A percentile compares a stretch with the other conserved stretches of the same genome.
These are phyloP conservation scores for Aphaenogaster rudis DNA, from an alignment of 1,140 invertebrate species.

Conservation along the genomic window DNA sequence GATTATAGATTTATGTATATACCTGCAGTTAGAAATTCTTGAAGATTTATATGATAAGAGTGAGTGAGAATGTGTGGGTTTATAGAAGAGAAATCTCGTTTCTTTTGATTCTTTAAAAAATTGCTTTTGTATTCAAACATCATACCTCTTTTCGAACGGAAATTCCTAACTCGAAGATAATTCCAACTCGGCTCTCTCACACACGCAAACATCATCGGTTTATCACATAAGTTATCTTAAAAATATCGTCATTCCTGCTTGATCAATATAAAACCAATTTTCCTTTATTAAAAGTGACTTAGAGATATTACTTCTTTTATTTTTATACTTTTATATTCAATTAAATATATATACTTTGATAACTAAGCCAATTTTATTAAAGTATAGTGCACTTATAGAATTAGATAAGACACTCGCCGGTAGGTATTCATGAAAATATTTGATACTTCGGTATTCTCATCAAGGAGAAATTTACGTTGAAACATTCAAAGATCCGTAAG, in stretches of 20 bases:
- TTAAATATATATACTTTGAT: neutral
- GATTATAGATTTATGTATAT: neutral
- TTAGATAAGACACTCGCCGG: neutral
- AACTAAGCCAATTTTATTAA: neutral
- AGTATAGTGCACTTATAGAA: neutral
- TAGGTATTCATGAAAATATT: neutral
- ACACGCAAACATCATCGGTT: neutral
- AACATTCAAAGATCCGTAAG: neutral
- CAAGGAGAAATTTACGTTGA: neutral
- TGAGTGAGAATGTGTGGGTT: neutral
- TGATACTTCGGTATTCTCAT: neutral
- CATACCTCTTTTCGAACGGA: constrained; percentile 7
- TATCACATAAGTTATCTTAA: neutral
- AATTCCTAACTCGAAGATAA: constrained; percentile 12
- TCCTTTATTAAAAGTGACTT: neutral
- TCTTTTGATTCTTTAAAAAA: neutral
- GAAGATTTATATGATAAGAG: neutral
- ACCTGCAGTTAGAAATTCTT: neutral
- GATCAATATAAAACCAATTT: constrained; percentile 18
- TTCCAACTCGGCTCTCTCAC: constrained; percentile 1
- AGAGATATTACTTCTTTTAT: neutral
- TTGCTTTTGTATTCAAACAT: neutral
- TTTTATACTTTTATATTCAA: neutral
- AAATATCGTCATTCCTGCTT: neutral
- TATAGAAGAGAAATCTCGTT: neutral